A percentile compares a stretch with the other conserved stretches of the same genome.
These are phyloP conservation scores for Nycticebus coucang DNA, from an alignment of 2,113 vertebrate species.

Conservation along the genomic window DNA sequence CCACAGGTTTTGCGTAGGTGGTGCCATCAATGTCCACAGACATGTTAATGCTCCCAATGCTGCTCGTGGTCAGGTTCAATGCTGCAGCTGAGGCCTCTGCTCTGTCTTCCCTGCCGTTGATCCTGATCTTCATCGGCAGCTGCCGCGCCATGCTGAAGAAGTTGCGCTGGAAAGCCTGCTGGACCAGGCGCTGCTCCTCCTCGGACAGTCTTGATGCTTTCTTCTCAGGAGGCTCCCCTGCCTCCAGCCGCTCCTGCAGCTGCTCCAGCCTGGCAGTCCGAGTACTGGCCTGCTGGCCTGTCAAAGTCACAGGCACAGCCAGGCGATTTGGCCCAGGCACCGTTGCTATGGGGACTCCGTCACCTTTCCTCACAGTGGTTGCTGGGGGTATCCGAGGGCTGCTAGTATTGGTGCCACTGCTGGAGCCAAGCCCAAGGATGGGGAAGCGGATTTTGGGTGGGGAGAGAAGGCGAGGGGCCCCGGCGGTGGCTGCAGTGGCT, in stretches of 20 bases:
- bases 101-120: conserved; percentile 91
- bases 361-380: conserved; percentile 90
- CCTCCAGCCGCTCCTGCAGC: conserved; percentile 93
- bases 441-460: conserved; percentile 91
- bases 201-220: conserved; percentile 87
- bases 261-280: conserved; percentile 92
- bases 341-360: conserved; percentile 81
- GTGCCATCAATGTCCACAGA: conserved; percentile 91
- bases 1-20: conserved; percentile 87
- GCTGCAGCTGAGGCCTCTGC: conserved; percentile 79
- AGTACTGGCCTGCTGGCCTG: conserved; percentile 87
- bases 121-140: conserved; percentile 93
- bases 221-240: conserved; percentile 92
- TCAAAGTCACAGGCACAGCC: conserved; percentile 88
- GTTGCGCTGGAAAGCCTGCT: conserved; percentile 97
- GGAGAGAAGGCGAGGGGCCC: conserved; percentile 84
- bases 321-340: conserved; percentile 88
- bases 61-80: conserved; percentile 83
- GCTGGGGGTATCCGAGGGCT: conserved; percentile 86
- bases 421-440: conserved; percentile 85
- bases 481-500: conserved; percentile 4
- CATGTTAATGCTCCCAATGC: conserved; percentile 90
- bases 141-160: conserved; percentile 93
- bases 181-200: conserved; percentile 96
- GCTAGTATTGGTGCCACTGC: conserved; percentile 79